Base-by-base conservation (phyloP, 2,797 vertebrate species). In the Columba guinea region DNA sequence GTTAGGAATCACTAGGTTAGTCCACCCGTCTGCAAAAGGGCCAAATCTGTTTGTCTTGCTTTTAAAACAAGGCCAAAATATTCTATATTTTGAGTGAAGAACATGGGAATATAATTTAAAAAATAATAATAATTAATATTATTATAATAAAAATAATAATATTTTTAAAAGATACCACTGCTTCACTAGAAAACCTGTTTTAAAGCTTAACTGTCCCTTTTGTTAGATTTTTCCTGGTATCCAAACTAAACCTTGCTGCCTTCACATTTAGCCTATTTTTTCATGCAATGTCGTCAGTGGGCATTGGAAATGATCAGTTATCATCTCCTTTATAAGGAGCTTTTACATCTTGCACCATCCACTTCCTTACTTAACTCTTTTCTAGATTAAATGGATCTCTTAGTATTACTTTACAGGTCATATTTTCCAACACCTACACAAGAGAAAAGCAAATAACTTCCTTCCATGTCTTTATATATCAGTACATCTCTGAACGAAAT, bases 231-330 rank as follows among this genome's bases (percentile, higher is more conserved):
- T 68, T 85, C 26, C 27, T 18, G 3, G 6, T 41, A 69, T 37
- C 24, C 34, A 68, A 67, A 69, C 9, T 28, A 75, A 89, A 73
- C 19, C 13, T n/a, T 58, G 4, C 24, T 77, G 22, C 6, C 41
- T 79, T 81, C 70, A 82, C 9, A 46, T 73, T 80, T 69, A 52
- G 21, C 20, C 37, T 65, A 8, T 56, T 85, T 85, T 87, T 82
- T 76, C 32, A 39, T 28, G 15, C 3, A 22, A 7, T 17, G 22
- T 60, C 2, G 0, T 53, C 37, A 60, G n/a, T 0, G 2, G 37
- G 14, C 46, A 48, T 17, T 68, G 70, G 14, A 84, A 79, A 56
- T 60, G 3, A 80, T 35, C 32, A 26, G 9, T 76, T 69, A 37
- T 49, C 18, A 32, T 52, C 26, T 30, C 24, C 51, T 37, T 71